phyloP scores from a whole-genome alignment of 2,113 vertebrate genomes.

The Muntiacus reevesi region DNA sequence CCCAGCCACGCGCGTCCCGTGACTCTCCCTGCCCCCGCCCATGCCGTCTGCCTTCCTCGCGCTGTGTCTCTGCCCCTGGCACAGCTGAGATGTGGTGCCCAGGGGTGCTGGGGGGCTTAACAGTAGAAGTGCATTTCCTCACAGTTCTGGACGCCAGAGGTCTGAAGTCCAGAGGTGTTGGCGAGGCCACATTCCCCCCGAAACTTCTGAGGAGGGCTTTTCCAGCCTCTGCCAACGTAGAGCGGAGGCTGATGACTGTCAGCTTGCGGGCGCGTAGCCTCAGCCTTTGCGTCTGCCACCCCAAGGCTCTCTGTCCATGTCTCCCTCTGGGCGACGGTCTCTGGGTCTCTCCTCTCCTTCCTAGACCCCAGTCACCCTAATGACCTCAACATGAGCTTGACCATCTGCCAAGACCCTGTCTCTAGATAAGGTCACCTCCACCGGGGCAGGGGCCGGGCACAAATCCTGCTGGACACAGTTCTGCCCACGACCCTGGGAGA shows the following conservation, averaged over 20 bases:
- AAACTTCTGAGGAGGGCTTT: not conserved
- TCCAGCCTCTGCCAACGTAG: accelerated
- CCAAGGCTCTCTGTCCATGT: accelerated
- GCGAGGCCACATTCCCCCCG: accelerated
- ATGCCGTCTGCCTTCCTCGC: not conserved
- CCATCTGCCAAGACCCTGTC: not conserved
- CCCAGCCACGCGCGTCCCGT: accelerated
- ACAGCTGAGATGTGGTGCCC: not conserved
- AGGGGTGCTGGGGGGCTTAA: accelerated
- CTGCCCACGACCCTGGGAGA: accelerated
- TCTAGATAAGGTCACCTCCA: not conserved
- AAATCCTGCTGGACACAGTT: not conserved
- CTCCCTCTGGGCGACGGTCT: not conserved
- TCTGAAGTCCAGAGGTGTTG: accelerated
- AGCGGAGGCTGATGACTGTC: accelerated
- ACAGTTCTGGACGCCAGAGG: not conserved
- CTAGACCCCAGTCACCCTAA: not conserved
- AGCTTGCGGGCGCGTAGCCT: accelerated
- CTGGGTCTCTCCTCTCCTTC: not conserved
- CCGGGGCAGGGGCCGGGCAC: too few relatives aligned
- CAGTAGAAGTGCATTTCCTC: not conserved
- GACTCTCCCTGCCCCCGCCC: too few relatives aligned
- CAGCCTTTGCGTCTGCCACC: not conserved
- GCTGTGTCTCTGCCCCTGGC: not conserved
- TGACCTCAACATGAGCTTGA: not conserved